Conservation (phyloP, 1,140 invertebrate genomes). For the Homarus americanus region DNA sequence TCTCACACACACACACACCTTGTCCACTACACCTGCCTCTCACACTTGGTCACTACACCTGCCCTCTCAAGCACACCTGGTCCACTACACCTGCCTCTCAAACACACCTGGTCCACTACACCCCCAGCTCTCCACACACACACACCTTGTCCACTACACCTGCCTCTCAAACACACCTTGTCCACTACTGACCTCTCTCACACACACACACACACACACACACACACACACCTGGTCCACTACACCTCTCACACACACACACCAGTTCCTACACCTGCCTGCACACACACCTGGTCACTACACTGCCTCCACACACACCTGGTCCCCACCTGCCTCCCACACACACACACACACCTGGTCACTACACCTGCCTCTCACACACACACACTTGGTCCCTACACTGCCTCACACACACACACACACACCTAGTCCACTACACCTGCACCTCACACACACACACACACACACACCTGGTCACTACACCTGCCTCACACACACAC, state of each 20-base stretch:
- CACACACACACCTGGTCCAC: neutral
- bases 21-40: too few relatives aligned
- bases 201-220: neutral
- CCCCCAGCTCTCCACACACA: neutral
- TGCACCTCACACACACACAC: neutral
- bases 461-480: neutral
- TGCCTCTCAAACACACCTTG: neutral
- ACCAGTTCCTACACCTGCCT: too few relatives aligned
- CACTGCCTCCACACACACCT: neutral
- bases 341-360: neutral
- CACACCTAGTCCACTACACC: too few relatives aligned
- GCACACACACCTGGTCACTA: neutral
- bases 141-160: neutral
- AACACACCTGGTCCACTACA: neutral
- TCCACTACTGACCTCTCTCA: too few relatives aligned
- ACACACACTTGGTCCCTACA: too few relatives aligned
- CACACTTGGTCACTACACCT: too few relatives aligned
- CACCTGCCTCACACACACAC: neutral
- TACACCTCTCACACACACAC: neutral
- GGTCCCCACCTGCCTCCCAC: neutral
- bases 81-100: neutral
- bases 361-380: neutral
- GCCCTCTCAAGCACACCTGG: neutral
- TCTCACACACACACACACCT: too few relatives aligned
- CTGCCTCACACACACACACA: too few relatives aligned